Base-by-base conservation (phyloP, 1,140 invertebrate genomes). In the Drosophila santomea region DNA sequence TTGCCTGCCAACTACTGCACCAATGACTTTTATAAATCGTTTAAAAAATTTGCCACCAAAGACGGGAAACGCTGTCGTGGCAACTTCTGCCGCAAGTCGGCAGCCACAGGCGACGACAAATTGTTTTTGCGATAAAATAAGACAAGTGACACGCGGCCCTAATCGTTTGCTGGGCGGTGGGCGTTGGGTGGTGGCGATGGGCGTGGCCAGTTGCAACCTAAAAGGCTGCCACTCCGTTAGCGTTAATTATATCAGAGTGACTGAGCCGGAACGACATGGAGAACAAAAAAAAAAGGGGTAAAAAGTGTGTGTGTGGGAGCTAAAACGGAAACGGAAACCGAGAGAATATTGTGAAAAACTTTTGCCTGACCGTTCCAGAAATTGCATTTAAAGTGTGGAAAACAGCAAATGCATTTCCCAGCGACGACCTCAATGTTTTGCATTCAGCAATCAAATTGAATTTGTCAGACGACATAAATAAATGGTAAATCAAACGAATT, bases 121-220 rank as follows among this genome's bases (percentile, higher is more conserved):
- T 90, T 89, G 84, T 89, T 89, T 89, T 89, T 90, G 84, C 78
- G 80, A 90, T 90, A 86, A 89, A 85, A 89, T 89, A 75, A 74
- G 84, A 85, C 85, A 89, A 84, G 74, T 85, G 84, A 89, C 85
- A 89, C 56, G 84, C 78, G 72, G 61, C 59, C 71, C 74, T 84
- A 89, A 90, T 89, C 80, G 80, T 68, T 45, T 32, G 28, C 12
- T 20, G 38, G 15, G 41, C 41, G 44, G 10, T 14, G 58, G 15
- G 41, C 41, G 44, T 6, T 14, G 58, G 45, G 17, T 11, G 28
- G 10, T n/a, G 14, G 14, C 12, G n/a, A 28, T 43, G 43, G 23
- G 54, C 48, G 61, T 59, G 52, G 38, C 61, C 57, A 77, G 43
- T 52, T 62, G 56, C 60, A 74, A 50, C 60, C 48, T 85, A 74